Base-by-base conservation (phyloP, 2,888 invertebrate genomes). In the Volucella zonaria region DNA sequence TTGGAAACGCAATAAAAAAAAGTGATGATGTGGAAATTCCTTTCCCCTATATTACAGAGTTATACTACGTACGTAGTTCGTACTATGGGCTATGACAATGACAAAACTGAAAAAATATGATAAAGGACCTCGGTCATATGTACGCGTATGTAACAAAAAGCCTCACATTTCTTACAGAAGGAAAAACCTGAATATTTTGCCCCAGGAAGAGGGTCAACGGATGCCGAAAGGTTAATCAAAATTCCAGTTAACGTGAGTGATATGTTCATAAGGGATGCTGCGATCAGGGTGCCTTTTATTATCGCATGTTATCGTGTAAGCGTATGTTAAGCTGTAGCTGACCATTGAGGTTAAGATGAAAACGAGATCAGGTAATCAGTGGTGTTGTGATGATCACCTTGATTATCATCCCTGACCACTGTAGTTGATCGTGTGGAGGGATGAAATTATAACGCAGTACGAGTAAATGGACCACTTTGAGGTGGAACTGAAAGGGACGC, bases 21-120 rank as follows among this genome's bases (percentile, higher is more conserved):
- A 81, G 77, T 81, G 85, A 81, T 81, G 85, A 85, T 85, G 81
- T 85, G 76, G 81, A 85, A 85, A 85, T 85, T 77, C 85, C 64
- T 68, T 77, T 51, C 56, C 68, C 76, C 40, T 66, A 73, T 79
- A 79, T 73, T 79, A 79, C 54, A 73, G 31, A 6, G 31, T 54
- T 68, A 68, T 68, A 31, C 31, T 31, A 31, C 6, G 6, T 31
- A 31, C 6, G 31, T 31, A 31, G 18, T 3, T 23, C 31, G 31
- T 31, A 31, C 67, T 64, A 58, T 47, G 64, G 64, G 64, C 77
- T 51, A 42, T 77, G 62, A 42, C 67, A 51, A 52, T 61, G 76
- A 61, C 59, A 54, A 47, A 52, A 45, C 47, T 56, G 54, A 47
- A 58, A 31, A 31, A 47, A 59, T 59, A 75, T 76, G 71, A 80